Conservation (phyloP, 2,888 invertebrate genomes). For the Ophion costatus region DNA sequence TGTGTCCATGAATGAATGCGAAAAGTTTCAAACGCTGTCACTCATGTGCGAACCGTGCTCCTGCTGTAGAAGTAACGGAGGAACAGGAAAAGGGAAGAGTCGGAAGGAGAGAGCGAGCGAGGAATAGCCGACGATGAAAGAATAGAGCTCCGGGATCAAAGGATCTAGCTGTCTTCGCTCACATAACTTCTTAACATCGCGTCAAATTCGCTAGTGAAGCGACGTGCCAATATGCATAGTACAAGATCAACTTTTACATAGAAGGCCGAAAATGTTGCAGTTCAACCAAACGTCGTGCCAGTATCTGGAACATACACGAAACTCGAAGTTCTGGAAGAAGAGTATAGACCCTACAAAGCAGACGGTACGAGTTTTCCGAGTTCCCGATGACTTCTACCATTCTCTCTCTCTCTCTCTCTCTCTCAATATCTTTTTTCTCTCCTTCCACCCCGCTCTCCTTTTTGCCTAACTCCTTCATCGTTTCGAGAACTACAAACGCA, state of each 20-base stretch:
- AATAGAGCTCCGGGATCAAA: conserved; percentile 44
- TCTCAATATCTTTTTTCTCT: not conserved
- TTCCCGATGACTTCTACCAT: conserved; percentile 47
- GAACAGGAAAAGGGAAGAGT: too few relatives aligned
- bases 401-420: conserved; percentile 9
- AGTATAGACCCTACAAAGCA: conserved; percentile 33
- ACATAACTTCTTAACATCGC: not conserved
- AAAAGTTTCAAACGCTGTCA: conserved; percentile 18
- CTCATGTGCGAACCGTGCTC: not conserved
- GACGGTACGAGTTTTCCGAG: conserved; percentile 60
- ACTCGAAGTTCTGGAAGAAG: conserved; percentile 32
- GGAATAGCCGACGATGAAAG: not conserved
- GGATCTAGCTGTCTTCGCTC: conserved; percentile 14
- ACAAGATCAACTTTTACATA: conserved; percentile 36
- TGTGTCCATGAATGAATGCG: conserved; percentile 17
- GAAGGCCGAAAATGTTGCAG: conserved; percentile 2
- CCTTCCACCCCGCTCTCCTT: conserved; percentile 2
- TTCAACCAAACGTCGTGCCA: conserved; percentile 1
- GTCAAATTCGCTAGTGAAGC: conserved; percentile 34
- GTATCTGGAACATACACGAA: conserved; percentile 4
- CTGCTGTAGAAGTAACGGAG: not conserved
- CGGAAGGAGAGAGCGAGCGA: not conserved
- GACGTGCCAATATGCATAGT: conserved; percentile 18
- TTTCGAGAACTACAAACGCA: conserved; percentile 72
- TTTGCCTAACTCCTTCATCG: conserved; percentile 58